phyloP scores from a whole-genome alignment of 2,888 invertebrate species.

The Tetramorium bicarinatum region DNA sequence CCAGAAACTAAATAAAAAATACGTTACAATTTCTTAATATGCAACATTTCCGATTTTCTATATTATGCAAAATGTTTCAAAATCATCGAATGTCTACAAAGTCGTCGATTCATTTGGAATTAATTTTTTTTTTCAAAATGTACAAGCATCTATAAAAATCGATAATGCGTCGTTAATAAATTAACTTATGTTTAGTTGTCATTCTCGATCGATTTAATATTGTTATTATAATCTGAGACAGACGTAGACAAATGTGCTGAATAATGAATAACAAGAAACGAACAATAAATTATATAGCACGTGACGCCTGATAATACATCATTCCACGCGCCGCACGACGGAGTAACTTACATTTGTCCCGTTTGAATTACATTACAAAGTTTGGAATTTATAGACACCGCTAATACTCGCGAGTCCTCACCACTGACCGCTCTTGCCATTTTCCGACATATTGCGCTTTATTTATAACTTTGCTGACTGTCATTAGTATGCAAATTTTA shows the following conservation, averaged over 20 bases:
- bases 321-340: slow-evolving; percentile 16
- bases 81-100: background rate
- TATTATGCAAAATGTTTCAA: background rate
- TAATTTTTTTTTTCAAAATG: background rate
- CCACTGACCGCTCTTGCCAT: slow-evolving; percentile 18
- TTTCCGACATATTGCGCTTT: slow-evolving; percentile 38
- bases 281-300: slow-evolving; percentile 47
- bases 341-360: slow-evolving; percentile 40
- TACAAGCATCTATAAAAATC: background rate
- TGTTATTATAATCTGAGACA: slow-evolving; percentile 22
- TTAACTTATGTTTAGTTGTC: background rate
- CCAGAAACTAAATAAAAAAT: background rate
- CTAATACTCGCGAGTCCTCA: slow-evolving; percentile 41
- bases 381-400: slow-evolving; percentile 48
- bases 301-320: slow-evolving; percentile 50
- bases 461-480: slow-evolving; percentile 24
- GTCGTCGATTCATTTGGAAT: background rate
- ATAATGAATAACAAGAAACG: slow-evolving; percentile 36
- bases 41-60: background rate
- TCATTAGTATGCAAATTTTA: slow-evolving; percentile 10
- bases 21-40: background rate
- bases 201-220: slow-evolving; percentile 25
- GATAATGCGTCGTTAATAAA: background rate
- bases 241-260: slow-evolving; percentile 29
- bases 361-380: slow-evolving; percentile 54